Percentiles rank a stretch among this genome's conserved stretches.
phyloP scores from a whole-genome alignment of 2,113 vertebrate species.

The Microcebus lehilahytsara region DNA sequence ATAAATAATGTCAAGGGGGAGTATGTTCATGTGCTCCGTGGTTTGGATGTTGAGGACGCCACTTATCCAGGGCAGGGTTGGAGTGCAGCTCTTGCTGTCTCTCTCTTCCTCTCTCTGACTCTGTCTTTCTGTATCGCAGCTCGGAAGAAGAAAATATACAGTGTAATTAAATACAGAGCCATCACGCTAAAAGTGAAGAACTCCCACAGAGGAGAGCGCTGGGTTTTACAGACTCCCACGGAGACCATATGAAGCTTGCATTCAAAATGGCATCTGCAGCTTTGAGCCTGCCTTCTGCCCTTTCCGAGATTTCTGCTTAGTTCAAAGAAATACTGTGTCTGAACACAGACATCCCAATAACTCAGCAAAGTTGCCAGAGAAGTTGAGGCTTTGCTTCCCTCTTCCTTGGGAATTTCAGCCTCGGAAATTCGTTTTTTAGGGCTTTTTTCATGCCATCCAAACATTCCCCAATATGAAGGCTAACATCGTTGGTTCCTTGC shows the following conservation, averaged over 20 bases:
- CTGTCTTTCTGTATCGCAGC: slow-evolving; percentile 57
- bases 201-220: slow-evolving; percentile 74
- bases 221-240: slow-evolving; percentile 75
- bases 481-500: background rate
- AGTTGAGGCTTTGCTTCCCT: background rate
- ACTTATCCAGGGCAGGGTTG: slow-evolving; percentile 66
- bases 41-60: slow-evolving; percentile 63
- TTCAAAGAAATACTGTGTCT: slow-evolving; percentile 64
- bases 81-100: slow-evolving; percentile 52
- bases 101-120: slow-evolving; percentile 58
- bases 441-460: background rate
- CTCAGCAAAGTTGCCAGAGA: background rate
- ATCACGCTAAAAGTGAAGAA: slow-evolving; percentile 68
- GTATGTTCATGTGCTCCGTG: slow-evolving; percentile 58
- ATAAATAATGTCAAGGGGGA: slow-evolving; percentile 83
- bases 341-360: background rate
- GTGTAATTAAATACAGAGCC: slow-evolving; percentile 76
- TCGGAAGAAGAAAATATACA: slow-evolving; percentile 79
- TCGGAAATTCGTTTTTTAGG: background rate
- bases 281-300: slow-evolving; percentile 67
- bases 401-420: background rate
- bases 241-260: slow-evolving; percentile 73
- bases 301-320: background rate
- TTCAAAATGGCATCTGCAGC: slow-evolving; percentile 66
- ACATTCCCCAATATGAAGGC: background rate